Conservation (phyloP, 2,797 vertebrate genomes). For the Nyctibius grandis region DNA sequence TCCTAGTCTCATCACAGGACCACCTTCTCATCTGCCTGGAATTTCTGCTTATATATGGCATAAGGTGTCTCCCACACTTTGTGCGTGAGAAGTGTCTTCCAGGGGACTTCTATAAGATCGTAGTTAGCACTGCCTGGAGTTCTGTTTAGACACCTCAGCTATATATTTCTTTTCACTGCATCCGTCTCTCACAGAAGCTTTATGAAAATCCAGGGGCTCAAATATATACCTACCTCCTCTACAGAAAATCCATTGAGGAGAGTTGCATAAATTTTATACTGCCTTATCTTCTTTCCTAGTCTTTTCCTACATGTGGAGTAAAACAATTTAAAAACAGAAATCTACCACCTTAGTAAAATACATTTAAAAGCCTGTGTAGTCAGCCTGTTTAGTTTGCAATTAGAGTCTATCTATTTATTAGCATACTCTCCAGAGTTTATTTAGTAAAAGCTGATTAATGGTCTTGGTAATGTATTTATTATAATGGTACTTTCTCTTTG, state of each 20-base stretch:
- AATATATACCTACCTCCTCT: not conserved
- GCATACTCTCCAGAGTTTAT: not conserved
- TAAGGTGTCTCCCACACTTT: not conserved
- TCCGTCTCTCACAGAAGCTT: not conserved
- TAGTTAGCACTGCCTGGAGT: not conserved
- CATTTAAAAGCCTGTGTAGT: not conserved
- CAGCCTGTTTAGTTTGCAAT: not conserved
- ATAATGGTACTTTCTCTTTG: not conserved
- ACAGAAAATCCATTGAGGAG: not conserved
- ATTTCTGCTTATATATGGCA: not conserved
- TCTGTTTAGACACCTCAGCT: not conserved
- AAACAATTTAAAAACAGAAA: not conserved
- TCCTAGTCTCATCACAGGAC: not conserved
- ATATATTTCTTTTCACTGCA: not conserved
- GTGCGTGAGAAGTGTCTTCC: not conserved
- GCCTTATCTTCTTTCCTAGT: not conserved
- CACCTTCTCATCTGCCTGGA: not conserved
- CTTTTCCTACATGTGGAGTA: not conserved
- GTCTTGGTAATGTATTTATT: not conserved
- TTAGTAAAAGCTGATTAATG: slow-evolving; percentile 25
- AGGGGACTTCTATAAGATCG: not conserved
- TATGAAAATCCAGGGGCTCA: not conserved
- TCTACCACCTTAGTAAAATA: not conserved
- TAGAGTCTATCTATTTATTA: not conserved
- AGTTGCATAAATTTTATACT: not conserved